Conservation (phyloP, 2,797 vertebrate genomes). For the Sandelia bainsii region DNA sequence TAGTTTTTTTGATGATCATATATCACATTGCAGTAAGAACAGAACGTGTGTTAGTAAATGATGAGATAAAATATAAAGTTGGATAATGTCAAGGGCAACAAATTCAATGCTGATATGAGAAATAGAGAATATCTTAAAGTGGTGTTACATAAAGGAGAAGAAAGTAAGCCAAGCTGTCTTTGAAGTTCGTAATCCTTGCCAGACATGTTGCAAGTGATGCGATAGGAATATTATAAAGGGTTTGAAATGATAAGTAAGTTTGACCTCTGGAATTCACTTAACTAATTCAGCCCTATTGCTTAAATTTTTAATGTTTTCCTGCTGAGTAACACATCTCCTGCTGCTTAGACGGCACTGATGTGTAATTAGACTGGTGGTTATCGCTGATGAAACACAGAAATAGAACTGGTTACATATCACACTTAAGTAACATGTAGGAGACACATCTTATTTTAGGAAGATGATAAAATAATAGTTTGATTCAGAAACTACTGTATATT, state of each 20-base stretch:
- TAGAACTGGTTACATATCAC: not conserved
- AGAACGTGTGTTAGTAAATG: not conserved
- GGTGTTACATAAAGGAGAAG: conserved; percentile 5
- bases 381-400: not conserved
- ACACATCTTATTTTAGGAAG: not conserved
- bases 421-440: not conserved
- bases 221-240: not conserved
- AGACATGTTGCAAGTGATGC: conserved; percentile 6
- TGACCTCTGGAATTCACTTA: not conserved
- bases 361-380: not conserved
- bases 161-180: not conserved
- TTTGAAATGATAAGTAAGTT: conserved; percentile 9
- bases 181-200: not conserved
- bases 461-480: not conserved
- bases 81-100: not conserved
- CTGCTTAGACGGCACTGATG: not conserved
- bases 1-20: too few relatives aligned
- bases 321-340: not conserved
- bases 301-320: not conserved
- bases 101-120: not conserved
- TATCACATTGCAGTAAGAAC: not conserved
- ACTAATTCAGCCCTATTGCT: not conserved
- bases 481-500: too few relatives aligned
- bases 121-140: not conserved
- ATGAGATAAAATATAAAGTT: not conserved